Percentiles rank a stretch among this genome's conserved stretches.
Evolutionary conservation across 2,113 vertebrate genomes (phyloP).

Genomic region (Ceratotherium simum): DNA sequence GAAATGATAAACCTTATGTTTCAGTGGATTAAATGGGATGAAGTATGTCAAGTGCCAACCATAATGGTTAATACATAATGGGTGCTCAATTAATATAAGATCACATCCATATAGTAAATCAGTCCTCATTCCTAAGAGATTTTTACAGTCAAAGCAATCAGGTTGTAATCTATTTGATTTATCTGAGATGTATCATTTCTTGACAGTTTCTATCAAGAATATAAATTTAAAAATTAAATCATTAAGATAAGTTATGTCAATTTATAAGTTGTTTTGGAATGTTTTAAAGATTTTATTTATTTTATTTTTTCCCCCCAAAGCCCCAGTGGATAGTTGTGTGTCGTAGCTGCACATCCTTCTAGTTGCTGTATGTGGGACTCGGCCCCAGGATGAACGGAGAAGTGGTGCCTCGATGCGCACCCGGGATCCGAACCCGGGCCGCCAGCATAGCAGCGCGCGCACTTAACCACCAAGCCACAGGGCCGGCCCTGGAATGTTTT

Average conservation of each 20-base stretch:
- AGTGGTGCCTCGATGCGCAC: too few species aligned
- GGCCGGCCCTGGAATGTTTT: neutral
- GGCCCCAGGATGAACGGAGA: too few species aligned
- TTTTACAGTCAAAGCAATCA: neutral
- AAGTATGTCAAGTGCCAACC: neutral
- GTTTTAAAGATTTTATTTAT: too few species aligned
- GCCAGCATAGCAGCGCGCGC: too few species aligned
- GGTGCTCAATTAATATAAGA: neutral
- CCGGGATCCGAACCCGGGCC: too few species aligned
- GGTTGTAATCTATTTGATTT: neutral
- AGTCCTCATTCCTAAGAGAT: neutral
- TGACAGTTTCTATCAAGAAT: neutral
- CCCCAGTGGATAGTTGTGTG: too few species aligned
- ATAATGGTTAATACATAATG: neutral
- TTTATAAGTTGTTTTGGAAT: constrained; percentile 13
- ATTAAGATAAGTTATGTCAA: neutral
- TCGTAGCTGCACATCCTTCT: too few species aligned
- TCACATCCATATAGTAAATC: neutral
- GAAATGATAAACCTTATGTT: neutral
- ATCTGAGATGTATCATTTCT: neutral
- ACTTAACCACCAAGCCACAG: too few species aligned
- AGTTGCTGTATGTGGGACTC: too few species aligned
- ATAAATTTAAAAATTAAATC: neutral
- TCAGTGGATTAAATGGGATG: neutral
- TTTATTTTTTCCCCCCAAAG: too few species aligned